Evolutionary conservation across 64 coral and sea anemone species (phyloP), one percentile per base, ranked within the genome.

Genomic region (Hydrozoanthus tunicans): DNA sequence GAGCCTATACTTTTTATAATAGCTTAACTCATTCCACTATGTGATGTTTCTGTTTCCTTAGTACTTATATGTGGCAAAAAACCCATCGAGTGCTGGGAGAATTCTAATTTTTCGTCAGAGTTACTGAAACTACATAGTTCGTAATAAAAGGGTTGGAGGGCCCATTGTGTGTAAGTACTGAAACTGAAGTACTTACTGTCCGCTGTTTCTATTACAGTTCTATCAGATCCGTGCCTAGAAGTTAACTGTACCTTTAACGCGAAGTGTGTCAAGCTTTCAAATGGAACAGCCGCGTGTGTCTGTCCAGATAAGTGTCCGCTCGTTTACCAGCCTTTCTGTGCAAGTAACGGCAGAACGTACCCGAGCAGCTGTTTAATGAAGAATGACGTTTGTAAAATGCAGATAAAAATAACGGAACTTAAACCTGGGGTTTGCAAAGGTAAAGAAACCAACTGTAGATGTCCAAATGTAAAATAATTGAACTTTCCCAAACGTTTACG

Each of bases 311-410:
- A 51, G 14, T 96, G 95, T 51, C 9, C 89, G n/a, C 75, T 62
- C 4, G 25, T 7, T 11, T 96, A 96, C 80, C 85, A 73, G 7
- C 95, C 95, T 13, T 51, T 96, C 23, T 96, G 95, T 83, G 95
- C 85, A 7, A 89, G 82, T 73, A 84, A 96, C 61, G 81, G 81
- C 12, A 78, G 57, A 7, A 96, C 95, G 0, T 96, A 96, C 55
- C 80, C 83, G 27, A 96, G 91, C 82, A 91, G 91, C 92, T 96
- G 95, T 79, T 67, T 51, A 6, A 91, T 89, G 86, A 94, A 91
- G 27, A 82, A 62, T 11, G 86, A 91, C 57, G 65, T 93, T 61
- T 96, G 95, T 81, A 86, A 66, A 58, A 78, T 62, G 14, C 85
- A 91, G 77, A 94, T 64, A 12, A 43, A 89, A 12, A 79, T 96